These are phyloP conservation scores for Astropecten irregularis DNA, from an alignment of 53 echinoderm and acorn worm genomes.

Conservation along the genomic window DNA sequence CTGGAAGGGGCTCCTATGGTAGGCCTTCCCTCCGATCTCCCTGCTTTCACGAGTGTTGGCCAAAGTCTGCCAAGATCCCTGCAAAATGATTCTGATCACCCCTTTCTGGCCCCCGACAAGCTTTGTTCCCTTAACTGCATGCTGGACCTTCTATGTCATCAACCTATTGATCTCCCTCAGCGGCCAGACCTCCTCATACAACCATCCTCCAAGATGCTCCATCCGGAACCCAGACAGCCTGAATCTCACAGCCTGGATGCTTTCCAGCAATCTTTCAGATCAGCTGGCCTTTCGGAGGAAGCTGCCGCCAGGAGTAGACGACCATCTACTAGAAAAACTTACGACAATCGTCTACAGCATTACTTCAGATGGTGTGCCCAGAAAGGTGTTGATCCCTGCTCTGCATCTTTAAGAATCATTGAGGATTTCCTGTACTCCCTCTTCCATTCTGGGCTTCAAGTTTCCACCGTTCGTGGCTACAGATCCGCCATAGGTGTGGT, in stretches of 20 bases:
- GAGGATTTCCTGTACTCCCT: not conserved
- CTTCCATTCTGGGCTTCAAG: conserved; percentile 1
- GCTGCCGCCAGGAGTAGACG: not conserved
- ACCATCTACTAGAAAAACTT: conserved; percentile 4
- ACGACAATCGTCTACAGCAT: not conserved
- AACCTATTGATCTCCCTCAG: conserved; percentile 1
- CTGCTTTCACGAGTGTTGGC: not conserved
- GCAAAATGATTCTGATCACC: conserved; percentile 8
- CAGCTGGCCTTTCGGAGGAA: conserved; percentile 22
- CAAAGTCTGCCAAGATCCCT: not conserved
- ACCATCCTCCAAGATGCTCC: not conserved
- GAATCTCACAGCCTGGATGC: not conserved
- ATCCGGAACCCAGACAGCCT: conserved; percentile 39
- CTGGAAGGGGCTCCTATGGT: not conserved
- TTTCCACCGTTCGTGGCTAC: conserved; percentile 3
- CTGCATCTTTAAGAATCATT: not conserved
- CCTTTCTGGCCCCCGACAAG: not conserved
- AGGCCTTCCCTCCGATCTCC: not conserved
- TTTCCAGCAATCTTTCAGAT: not conserved
- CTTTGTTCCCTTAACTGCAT: not conserved
- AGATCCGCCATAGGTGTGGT: not conserved
- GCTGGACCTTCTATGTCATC: not conserved
- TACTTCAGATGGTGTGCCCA: not conserved
- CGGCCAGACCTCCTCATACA: not conserved
- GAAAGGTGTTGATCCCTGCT: not conserved